Percentiles rank a stretch among this genome's conserved stretches.
These are phyloP conservation scores for Lota lota DNA, from an alignment of 2,113 vertebrate genomes.

Conservation along the genomic window DNA sequence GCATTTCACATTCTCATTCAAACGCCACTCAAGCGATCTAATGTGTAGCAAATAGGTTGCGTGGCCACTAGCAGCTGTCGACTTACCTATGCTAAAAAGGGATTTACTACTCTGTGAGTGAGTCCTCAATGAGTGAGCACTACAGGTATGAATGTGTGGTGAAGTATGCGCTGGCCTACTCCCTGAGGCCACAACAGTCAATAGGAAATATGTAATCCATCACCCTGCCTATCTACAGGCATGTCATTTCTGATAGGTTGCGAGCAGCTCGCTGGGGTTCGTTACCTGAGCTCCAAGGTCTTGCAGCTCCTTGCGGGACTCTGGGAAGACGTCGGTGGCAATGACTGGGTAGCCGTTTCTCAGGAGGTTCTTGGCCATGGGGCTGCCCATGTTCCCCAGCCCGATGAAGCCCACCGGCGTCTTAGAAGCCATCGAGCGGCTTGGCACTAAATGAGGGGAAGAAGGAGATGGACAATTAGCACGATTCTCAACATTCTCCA, in stretches of 20 bases:
- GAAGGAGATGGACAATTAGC: too few species aligned
- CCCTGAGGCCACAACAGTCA: background rate
- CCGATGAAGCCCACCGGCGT: conserved; percentile 95
- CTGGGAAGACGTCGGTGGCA: conserved; percentile 91
- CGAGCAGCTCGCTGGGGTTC: background rate
- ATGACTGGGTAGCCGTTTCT: conserved; percentile 94
- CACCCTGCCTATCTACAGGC: background rate
- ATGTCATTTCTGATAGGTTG: background rate
- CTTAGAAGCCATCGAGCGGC: conserved; percentile 96
- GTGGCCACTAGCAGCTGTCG: background rate
- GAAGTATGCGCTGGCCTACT: background rate
- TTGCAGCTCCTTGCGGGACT: conserved; percentile 91
- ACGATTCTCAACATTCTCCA: too few species aligned
- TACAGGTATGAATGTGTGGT: background rate
- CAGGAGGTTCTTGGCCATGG: conserved; percentile 96
- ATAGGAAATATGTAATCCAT: background rate
- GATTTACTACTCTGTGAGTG: background rate
- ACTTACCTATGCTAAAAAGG: background rate
- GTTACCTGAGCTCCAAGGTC: conserved; percentile 90
- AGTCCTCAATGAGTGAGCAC: background rate
- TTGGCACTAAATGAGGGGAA: conserved; percentile 75
- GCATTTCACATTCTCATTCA: too few species aligned
- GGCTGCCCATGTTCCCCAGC: conserved; percentile 96
- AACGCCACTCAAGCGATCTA: too few species aligned
- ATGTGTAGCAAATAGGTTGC: background rate